phyloP scores from a whole-genome alignment of 2,888 invertebrate species.

The Orthosia gothica region DNA sequence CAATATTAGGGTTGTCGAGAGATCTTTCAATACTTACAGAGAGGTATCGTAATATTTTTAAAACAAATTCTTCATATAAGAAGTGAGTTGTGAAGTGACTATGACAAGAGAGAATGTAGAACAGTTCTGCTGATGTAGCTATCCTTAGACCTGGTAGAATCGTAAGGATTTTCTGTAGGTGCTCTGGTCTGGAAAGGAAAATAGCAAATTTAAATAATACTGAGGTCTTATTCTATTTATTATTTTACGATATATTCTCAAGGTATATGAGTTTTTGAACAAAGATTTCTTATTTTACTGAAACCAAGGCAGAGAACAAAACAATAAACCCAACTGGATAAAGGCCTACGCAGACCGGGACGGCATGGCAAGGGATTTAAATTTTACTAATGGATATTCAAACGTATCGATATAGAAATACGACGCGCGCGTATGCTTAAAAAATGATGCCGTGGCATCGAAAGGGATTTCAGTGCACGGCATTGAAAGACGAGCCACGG shows the following conservation, averaged over 20 bases:
- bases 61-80: conserved; percentile 67
- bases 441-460: too few species aligned
- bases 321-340: too few species aligned
- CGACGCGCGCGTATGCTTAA: too few species aligned
- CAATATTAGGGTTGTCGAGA: conserved; percentile 66
- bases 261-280: too few species aligned
- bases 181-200: conserved; percentile 75
- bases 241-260: too few species aligned
- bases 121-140: conserved; percentile 70
- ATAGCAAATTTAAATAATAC: background rate
- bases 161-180: conserved; percentile 72
- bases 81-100: conserved; percentile 67
- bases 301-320: background rate
- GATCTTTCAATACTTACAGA: conserved; percentile 66
- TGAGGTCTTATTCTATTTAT: too few species aligned
- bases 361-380: too few species aligned
- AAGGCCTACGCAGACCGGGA: too few species aligned
- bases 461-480: too few species aligned
- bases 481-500: too few species aligned
- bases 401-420: too few species aligned
- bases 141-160: conserved; percentile 65
- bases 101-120: conserved; percentile 83
- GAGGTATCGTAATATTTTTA: conserved; percentile 69
- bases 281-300: background rate
- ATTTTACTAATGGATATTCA: too few species aligned